Percentiles rank a stretch among this genome's conserved stretches.
Evolutionary conservation across 2,888 invertebrate genomes (phyloP).

Genomic region (Flabesymbios commensalis): DNA sequence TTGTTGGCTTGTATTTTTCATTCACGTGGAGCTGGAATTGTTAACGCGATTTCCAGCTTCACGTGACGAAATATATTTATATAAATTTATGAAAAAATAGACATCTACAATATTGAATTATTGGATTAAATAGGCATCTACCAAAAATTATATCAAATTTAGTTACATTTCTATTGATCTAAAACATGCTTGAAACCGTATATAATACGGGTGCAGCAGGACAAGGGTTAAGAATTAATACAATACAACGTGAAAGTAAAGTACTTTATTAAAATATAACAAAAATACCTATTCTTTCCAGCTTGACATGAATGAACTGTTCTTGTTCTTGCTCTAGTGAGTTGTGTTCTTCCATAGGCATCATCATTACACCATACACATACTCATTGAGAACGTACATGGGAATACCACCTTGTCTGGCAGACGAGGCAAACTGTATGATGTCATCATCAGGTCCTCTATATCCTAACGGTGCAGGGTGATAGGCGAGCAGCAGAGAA

Average conservation of each 20-base stretch:
- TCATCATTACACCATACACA: constrained; percentile 79
- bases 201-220: not conserved
- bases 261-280: not conserved
- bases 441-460: constrained; percentile 86
- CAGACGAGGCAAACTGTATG: constrained; percentile 76
- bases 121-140: no score
- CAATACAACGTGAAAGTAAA: not conserved
- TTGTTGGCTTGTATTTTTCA: no score
- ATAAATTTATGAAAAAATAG: no score
- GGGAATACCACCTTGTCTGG: constrained; percentile 15
- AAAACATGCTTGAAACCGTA: no score
- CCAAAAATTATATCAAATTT: no score
- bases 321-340: constrained; percentile 27
- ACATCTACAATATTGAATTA: no score
- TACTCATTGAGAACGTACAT: constrained; percentile 81
- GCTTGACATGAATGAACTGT: constrained; percentile 31
- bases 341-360: constrained; percentile 73
- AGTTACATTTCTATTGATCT: not conserved
- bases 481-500: constrained; percentile 76
- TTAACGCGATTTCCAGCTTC: no score
- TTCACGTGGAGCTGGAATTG: no score
- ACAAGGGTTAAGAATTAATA: not conserved
- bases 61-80: no score
- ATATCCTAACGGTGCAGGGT: constrained; percentile 67
- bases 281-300: constrained; percentile 29